These are phyloP conservation scores for Bombus vancouverensis DNA, from an alignment of 1,140 invertebrate species.

Conservation along the genomic window DNA sequence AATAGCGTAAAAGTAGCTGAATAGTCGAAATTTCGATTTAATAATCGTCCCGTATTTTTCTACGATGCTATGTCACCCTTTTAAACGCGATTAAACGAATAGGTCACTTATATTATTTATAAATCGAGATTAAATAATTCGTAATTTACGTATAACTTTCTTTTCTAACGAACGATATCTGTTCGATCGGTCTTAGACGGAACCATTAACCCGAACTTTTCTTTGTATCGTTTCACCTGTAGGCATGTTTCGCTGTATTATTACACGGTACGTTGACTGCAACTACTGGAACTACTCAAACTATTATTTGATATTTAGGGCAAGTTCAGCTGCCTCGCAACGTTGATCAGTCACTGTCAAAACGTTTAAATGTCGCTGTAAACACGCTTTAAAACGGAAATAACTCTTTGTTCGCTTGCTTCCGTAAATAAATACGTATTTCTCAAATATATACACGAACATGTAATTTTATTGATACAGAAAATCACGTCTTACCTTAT, in stretches of 20 bases:
- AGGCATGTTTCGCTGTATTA: background rate
- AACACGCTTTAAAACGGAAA: background rate
- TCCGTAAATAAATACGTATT: background rate
- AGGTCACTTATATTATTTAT: background rate
- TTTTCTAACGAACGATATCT: no score
- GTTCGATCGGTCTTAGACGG: background rate
- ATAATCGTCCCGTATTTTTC: background rate
- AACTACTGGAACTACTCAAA: slow-evolving; percentile 12
- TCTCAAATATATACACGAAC: background rate
- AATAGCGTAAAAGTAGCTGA: background rate
- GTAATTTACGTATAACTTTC: background rate
- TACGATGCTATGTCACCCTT: no score
- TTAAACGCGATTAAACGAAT: background rate
- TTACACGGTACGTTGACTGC: slow-evolving; percentile 40
- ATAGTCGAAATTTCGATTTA: background rate
- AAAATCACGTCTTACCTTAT: no score
- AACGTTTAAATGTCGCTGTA: background rate
- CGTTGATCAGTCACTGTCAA: slow-evolving; percentile 18
- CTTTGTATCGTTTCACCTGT: background rate
- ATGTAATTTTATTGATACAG: no score
- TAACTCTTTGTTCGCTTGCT: background rate
- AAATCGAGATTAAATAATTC: background rate
- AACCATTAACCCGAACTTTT: slow-evolving; percentile 1
- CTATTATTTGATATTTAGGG: slow-evolving; percentile 39
- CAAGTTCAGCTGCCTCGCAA: slow-evolving; percentile 32